Percentiles rank a stretch among this genome's conserved stretches.
These are phyloP conservation scores for Gadopsis marmoratus DNA, from an alignment of 2,797 vertebrate genomes.

Conservation along the genomic window DNA sequence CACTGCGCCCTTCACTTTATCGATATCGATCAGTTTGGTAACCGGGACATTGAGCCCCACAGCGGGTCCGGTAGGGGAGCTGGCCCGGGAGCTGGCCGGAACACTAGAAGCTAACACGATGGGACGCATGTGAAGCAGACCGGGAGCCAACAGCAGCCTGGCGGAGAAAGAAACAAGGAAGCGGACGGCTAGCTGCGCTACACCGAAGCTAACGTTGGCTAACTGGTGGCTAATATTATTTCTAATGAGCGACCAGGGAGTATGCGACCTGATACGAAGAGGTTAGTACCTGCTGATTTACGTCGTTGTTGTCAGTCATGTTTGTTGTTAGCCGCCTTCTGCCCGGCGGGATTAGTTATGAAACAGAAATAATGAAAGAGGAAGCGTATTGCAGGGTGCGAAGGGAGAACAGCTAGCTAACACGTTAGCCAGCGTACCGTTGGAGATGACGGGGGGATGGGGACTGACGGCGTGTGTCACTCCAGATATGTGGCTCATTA, in stretches of 20 bases:
- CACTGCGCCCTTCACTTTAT: constrained; percentile 66
- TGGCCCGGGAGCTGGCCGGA: constrained; percentile 43
- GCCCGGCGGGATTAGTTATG: not conserved
- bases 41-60: constrained; percentile 33
- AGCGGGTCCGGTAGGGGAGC: constrained; percentile 26
- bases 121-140: constrained; percentile 71
- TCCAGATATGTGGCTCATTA: not conserved
- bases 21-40: constrained; percentile 59
- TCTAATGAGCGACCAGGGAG: constrained; percentile 85
- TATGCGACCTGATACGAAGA: constrained; percentile 83
- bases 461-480: not conserved
- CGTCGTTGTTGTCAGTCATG: too few species aligned
- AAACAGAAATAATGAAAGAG: constrained; percentile 59
- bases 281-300: constrained; percentile 69
- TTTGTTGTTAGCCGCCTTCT: not conserved
- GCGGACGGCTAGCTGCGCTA: constrained; percentile 70
- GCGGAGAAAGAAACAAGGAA: constrained; percentile 79
- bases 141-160: constrained; percentile 53
- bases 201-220: constrained; percentile 71
- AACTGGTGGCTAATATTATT: constrained; percentile 70
- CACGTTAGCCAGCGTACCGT: constrained; percentile 45
- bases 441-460: not conserved
- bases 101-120: constrained; percentile 45
- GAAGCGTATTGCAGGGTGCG: constrained; percentile 63
- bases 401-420: constrained; percentile 62